Evolutionary conservation across 2,797 vertebrate genomes (phyloP), one percentile per base, ranked within the genome.

Genomic region (Tenualosa ilisha): DNA sequence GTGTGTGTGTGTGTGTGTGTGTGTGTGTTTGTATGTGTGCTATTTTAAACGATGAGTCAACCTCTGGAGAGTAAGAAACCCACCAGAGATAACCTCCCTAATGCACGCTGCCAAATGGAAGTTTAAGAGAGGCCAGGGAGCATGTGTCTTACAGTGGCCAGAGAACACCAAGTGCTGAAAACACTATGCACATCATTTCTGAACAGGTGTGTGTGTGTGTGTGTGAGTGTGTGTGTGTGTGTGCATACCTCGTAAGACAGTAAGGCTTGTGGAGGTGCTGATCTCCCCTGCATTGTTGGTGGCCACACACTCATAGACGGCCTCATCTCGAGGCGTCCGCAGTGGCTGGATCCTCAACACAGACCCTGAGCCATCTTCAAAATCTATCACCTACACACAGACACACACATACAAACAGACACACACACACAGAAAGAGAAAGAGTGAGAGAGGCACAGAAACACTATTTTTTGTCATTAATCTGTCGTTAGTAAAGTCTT

Each of bases 281-380:
- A 98, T 96, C 95, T 99, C 98, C 40, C 97, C 98, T 84, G 96
- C 97, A 15, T 96, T 96, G 91, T 98, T 99, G 85, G 97, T 97
- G 91, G 98, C 98, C 81, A 99, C 97, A 86, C 98, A 99, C 93
- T 99, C 98, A 88, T 99, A 99, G 93, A 99, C 95, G 83, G 97
- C 98, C 94, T 99, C 98, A 63, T 99, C 98, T 90, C 98, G 96
- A 22, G 98, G 98, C 3, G 97, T 99, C 88, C 98, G 96, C 88
- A 99, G 93, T 0, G 98, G 98, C 89, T 99, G 98, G 95, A 99
- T 99, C 95, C 98, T 97, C 88, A 99, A 96, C 89, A 99, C 98
- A 37, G 98, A 99, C 90, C 98, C 98, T 85, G 98, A 99, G 90
- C 98, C 98, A 89, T 99, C 98, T 83, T 99, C 98, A 95, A 99